Conservation (phyloP, 2,113 vertebrate species). For the Sebastes fasciatus region DNA sequence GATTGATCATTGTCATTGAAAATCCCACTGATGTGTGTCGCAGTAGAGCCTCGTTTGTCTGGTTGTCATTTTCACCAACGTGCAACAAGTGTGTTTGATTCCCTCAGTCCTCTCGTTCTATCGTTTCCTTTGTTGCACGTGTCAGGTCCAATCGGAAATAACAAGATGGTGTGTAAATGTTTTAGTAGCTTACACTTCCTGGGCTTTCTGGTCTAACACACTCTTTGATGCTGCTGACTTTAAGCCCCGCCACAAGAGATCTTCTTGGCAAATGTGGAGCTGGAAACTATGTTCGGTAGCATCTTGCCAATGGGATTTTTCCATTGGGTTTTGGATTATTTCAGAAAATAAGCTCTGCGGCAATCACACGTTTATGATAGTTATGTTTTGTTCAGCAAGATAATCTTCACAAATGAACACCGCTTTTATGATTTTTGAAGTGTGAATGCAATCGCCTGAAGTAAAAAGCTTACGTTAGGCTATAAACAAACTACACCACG, state of each 20-base stretch:
- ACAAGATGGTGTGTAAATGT: conserved; percentile 34
- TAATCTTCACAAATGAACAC: too few relatives aligned
- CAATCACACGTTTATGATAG: too few relatives aligned
- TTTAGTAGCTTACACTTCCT: conserved; percentile 24
- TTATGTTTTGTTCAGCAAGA: too few relatives aligned
- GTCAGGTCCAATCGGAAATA: conserved; percentile 34
- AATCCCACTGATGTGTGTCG: conserved; percentile 1
- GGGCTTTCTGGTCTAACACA: conserved; percentile 3
- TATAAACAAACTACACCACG: too few relatives aligned
- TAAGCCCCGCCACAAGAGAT: conserved; percentile 6
- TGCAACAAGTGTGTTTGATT: conserved; percentile 19
- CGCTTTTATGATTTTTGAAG: too few relatives aligned
- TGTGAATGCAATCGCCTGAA: too few relatives aligned
- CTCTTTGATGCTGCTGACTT: conserved; percentile 6
- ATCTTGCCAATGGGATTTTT: background rate
- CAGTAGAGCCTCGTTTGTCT: conserved; percentile 8
- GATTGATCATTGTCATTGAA: conserved; percentile 20
- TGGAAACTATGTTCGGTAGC: background rate
- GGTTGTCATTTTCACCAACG: conserved; percentile 23
- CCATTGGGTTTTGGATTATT: too few relatives aligned
- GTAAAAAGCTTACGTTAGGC: too few relatives aligned
- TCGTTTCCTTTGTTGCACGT: conserved; percentile 26
- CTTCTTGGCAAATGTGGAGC: background rate
- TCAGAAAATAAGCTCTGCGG: too few relatives aligned
- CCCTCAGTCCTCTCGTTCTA: background rate